Base-by-base conservation (phyloP, 2,888 invertebrate genomes). In the Scrobipalpa atriplicella region DNA sequence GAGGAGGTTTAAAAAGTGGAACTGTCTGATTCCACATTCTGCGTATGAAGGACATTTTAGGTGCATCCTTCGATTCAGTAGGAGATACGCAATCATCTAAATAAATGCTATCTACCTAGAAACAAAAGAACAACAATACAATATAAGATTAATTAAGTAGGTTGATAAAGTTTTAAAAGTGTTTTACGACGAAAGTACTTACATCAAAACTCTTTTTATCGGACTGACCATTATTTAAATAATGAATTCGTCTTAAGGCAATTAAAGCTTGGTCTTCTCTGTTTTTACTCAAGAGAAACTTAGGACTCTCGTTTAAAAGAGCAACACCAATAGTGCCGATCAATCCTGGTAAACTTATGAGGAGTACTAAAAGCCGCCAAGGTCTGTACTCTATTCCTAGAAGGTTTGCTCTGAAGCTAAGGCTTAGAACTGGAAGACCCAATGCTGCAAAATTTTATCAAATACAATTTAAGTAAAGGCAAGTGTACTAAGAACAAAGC, bases 231-330 rank as follows among this genome's bases (percentile, higher is more conserved):
- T 73, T 81, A 68, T 89, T 90, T 68, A 69, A 72, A 2, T 69
- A 70, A 64, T 80, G 81, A n/a, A 91, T 90, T 10, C 65, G 67
- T 39, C 72, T 79, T 47, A 92, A 71, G 3, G 83, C 79, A 0
- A 78, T 69, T 29, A 96, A 72, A 0, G 96, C 95, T 64, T 94
- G 92, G 0, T 93, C 87, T 0, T 93, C 83, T 67, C 89, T 87
- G 0, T 94, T 94, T 72, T 94, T 95, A 47, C 95, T 94, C 3
- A 96, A 88, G 56, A 95, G 87, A 78, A 95, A 97, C 80, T 96
- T 96, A 0, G 97, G 97, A 72, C 96, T 97, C 80, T 97, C 97
- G 0, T 95, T 95, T 65, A 95, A 84, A 56, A 89, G 87, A 0
- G 92, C 75, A 16, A 95, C 84, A 36, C 93, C 90, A 0, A 94